phyloP scores from a whole-genome alignment of 2,888 invertebrate genomes.

The Ectemnius continuus region DNA sequence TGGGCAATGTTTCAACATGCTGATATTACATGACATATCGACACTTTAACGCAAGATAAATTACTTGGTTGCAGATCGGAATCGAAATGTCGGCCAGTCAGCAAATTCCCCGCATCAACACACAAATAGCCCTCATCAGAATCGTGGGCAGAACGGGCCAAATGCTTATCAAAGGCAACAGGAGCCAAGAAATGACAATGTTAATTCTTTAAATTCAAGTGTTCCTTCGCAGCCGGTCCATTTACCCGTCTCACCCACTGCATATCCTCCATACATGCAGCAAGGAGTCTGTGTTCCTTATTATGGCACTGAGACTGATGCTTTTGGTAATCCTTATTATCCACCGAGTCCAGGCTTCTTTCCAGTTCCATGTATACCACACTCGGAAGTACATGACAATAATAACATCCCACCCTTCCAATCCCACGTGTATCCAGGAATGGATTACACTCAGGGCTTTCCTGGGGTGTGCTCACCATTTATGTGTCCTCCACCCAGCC shows the following conservation, averaged over 20 bases:
- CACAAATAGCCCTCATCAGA: conserved; percentile 28
- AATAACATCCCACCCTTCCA: conserved; percentile 47
- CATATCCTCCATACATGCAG: conserved; percentile 59
- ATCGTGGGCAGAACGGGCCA: conserved; percentile 16
- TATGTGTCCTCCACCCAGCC: conserved; percentile 60
- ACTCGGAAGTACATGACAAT: conserved; percentile 58
- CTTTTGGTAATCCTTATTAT: conserved; percentile 55
- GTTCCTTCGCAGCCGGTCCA: conserved; percentile 33
- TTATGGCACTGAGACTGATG: conserved; percentile 60
- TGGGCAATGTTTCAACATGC: background rate
- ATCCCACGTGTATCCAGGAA: conserved; percentile 48
- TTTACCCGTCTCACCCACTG: conserved; percentile 27
- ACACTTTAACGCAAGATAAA: background rate
- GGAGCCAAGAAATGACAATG: conserved; percentile 29
- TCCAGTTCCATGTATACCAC: conserved; percentile 61
- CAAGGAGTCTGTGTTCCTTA: conserved; percentile 61
- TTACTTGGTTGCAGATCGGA: conserved; percentile 48
- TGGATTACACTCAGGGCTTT: conserved; percentile 58
- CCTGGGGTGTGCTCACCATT: conserved; percentile 61
- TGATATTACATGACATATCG: background rate
- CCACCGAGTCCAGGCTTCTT: conserved; percentile 56
- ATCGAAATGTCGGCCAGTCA: conserved; percentile 44
- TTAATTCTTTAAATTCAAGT: conserved; percentile 29
- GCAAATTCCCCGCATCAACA: conserved; percentile 19
- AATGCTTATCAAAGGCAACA: conserved; percentile 27